These are phyloP conservation scores for Anthoscopus minutus DNA, from an alignment of 2,113 vertebrate species.

Conservation along the genomic window DNA sequence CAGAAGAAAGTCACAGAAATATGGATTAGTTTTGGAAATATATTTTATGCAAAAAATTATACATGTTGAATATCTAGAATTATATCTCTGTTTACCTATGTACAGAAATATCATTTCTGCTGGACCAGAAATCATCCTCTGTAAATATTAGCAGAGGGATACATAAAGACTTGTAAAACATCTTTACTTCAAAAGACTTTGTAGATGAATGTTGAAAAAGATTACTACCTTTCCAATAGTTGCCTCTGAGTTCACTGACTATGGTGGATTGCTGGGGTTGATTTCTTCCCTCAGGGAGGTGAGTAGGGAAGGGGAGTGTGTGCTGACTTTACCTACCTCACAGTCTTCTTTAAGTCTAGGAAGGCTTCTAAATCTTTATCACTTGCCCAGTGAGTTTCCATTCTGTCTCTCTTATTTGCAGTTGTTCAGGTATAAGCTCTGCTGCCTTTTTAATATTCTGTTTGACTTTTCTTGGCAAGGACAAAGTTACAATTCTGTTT, in stretches of 20 bases:
- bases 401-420: neutral
- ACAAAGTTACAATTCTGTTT: neutral
- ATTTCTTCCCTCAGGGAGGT: neutral
- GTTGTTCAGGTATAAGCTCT: neutral
- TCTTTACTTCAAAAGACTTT: neutral
- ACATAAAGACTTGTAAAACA: neutral
- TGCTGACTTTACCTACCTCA: neutral
- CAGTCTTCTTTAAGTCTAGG: neutral
- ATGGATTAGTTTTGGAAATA: neutral
- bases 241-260: neutral
- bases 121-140: neutral
- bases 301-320: too few relatives aligned
- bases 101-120: neutral
- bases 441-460: neutral
- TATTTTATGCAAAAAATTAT: neutral
- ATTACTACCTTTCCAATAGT: neutral
- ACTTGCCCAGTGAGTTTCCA: neutral
- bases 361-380: neutral
- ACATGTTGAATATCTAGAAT: neutral
- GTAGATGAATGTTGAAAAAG: neutral
- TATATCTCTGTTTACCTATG: neutral
- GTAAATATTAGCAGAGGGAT: neutral
- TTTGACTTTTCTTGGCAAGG: slow-evolving; percentile 19
- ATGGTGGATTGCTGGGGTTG: neutral
- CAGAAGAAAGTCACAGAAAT: neutral